A percentile compares a stretch with the other conserved stretches of the same genome.
These are phyloP conservation scores for Noctua pronuba DNA, from an alignment of 2,888 invertebrate genomes.

Conservation along the genomic window DNA sequence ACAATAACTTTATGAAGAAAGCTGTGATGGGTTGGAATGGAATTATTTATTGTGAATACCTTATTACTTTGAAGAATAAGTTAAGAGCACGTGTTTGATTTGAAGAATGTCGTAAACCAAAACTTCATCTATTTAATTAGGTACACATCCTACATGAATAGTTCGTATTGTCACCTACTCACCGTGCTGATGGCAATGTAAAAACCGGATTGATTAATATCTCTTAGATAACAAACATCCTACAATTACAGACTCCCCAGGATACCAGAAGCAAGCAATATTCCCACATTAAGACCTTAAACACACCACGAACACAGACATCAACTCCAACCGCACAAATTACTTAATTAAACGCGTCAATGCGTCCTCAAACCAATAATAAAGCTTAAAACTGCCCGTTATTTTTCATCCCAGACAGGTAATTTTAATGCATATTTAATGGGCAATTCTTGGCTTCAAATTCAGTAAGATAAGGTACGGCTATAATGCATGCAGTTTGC, in stretches of 20 bases:
- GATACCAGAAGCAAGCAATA: constrained; percentile 16
- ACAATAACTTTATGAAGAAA: constrained; percentile 56
- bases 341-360: constrained; percentile 59
- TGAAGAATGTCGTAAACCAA: background rate
- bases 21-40: constrained; percentile 40
- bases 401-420: constrained; percentile 88
- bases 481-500: constrained; percentile 90
- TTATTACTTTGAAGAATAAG: constrained; percentile 16
- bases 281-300: constrained; percentile 39
- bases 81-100: constrained; percentile 19
- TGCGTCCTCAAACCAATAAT: constrained; percentile 73
- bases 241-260: constrained; percentile 38
- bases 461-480: constrained; percentile 89
- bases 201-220: constrained; percentile 8
- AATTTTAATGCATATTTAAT: constrained; percentile 91
- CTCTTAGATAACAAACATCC: constrained; percentile 15
- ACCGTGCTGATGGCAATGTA: background rate
- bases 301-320: constrained; percentile 32
- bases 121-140: background rate
- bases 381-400: constrained; percentile 74
- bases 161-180: background rate
- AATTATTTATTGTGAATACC: constrained; percentile 50
- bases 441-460: constrained; percentile 90
- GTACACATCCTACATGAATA: background rate
- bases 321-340: constrained; percentile 46